Evolutionary conservation across 2,797 vertebrate genomes (phyloP).

Genomic region (Gymnothorax reevesii): DNA sequence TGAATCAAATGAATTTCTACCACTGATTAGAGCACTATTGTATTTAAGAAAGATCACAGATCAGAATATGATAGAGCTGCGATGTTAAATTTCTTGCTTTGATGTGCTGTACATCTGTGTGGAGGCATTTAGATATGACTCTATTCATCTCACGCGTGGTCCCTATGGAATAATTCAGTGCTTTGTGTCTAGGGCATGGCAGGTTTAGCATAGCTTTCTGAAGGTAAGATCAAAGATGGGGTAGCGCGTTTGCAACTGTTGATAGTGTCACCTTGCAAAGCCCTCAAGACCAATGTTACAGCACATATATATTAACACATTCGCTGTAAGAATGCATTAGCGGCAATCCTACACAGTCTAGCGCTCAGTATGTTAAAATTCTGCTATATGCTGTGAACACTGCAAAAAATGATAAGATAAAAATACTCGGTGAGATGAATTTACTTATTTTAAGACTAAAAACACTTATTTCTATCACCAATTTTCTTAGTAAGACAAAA

Average conservation of each 20-base stretch:
- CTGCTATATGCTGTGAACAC: background rate
- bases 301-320: background rate
- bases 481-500: no score
- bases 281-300: background rate
- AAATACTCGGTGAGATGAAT: no score
- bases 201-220: background rate
- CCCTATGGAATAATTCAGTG: background rate
- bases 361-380: background rate
- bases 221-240: background rate
- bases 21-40: background rate
- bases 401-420: no score
- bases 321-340: background rate
- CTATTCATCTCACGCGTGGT: background rate
- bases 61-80: background rate
- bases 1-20: slow-evolving; percentile 11
- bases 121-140: background rate
- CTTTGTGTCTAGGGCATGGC: background rate
- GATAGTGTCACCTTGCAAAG: background rate
- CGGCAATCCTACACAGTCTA: background rate
- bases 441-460: no score
- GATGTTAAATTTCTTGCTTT: background rate
- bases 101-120: slow-evolving; percentile 9
- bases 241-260: background rate
- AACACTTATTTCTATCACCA: no score
- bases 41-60: background rate